These are phyloP conservation scores for Phylloscopus trochilus DNA, from an alignment of 2,113 vertebrate genomes.

Conservation along the genomic window DNA sequence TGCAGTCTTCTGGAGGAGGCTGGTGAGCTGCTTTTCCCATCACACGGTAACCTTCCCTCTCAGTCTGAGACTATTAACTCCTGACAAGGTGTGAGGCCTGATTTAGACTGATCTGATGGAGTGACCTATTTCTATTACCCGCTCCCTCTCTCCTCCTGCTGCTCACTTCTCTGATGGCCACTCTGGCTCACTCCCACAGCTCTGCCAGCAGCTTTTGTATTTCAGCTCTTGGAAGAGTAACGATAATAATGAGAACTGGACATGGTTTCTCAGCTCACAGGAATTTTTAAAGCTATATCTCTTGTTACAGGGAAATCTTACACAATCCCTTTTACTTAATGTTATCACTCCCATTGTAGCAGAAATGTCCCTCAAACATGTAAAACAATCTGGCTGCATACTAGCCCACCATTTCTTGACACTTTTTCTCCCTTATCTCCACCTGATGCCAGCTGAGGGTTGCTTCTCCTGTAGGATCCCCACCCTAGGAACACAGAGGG, in stretches of 20 bases:
- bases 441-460: background rate
- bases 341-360: background rate
- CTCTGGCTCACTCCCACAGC: background rate
- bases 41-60: background rate
- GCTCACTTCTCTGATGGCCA: background rate
- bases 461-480: rapidly evolving
- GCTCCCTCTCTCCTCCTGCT: background rate
- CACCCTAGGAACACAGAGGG: background rate
- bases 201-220: constrained; percentile 1
- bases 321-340: background rate
- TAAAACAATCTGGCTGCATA: background rate
- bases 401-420: background rate
- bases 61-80: constrained; percentile 5
- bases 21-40: background rate
- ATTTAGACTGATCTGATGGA: constrained; percentile 1
- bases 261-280: background rate
- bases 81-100: constrained; percentile 17
- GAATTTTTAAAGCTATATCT: background rate
- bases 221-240: background rate
- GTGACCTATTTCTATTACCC: constrained; percentile 27
- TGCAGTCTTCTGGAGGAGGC: background rate
- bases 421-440: background rate
- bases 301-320: background rate
- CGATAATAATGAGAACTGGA: background rate
- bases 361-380: background rate